These are phyloP conservation scores for Melieria crassipennis DNA, from an alignment of 2,888 invertebrate genomes.

Conservation along the genomic window DNA sequence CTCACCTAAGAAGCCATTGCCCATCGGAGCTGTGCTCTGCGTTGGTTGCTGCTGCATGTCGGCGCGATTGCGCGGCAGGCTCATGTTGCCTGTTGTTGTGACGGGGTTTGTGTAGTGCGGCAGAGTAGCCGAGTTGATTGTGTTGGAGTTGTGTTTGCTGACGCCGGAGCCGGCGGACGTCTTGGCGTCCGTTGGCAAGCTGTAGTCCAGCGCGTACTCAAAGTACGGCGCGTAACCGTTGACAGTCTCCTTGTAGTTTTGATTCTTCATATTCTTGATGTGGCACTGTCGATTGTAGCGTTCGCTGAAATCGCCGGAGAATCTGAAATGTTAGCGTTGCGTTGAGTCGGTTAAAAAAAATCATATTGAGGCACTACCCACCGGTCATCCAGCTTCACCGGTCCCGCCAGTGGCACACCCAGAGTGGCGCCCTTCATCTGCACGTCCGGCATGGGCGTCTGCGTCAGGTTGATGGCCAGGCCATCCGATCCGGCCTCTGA, in stretches of 20 bases:
- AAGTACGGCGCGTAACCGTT: slow-evolving; percentile 75
- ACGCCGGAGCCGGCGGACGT: slow-evolving; percentile 43
- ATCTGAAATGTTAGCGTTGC: slow-evolving; percentile 46
- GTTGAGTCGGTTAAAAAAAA: not conserved
- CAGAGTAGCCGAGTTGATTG: slow-evolving; percentile 58
- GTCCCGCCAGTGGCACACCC: slow-evolving; percentile 81
- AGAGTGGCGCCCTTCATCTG: slow-evolving; percentile 62
- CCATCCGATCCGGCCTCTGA: slow-evolving; percentile 72
- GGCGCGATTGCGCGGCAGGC: slow-evolving; percentile 62
- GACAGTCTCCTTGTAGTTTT: slow-evolving; percentile 56
- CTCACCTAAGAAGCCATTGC: slow-evolving; percentile 62
- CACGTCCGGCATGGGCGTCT: slow-evolving; percentile 63
- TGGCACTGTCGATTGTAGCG: slow-evolving; percentile 60
- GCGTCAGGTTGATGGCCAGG: slow-evolving; percentile 66
- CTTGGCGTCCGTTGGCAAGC: slow-evolving; percentile 71
- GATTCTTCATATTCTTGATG: slow-evolving; percentile 58
- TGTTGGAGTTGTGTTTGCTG: slow-evolving; percentile 46
- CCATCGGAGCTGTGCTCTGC: slow-evolving; percentile 44
- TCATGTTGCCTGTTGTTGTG: slow-evolving; percentile 53
- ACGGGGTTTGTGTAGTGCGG: slow-evolving; percentile 57
- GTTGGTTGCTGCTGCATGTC: slow-evolving; percentile 55
- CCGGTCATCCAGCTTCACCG: slow-evolving; percentile 77
- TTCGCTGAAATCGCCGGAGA: slow-evolving; percentile 63
- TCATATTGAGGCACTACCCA: slow-evolving; percentile 28
- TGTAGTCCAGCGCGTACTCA: slow-evolving; percentile 89